Base-by-base conservation (phyloP, 2,888 invertebrate genomes). In the Spialia ferax region DNA sequence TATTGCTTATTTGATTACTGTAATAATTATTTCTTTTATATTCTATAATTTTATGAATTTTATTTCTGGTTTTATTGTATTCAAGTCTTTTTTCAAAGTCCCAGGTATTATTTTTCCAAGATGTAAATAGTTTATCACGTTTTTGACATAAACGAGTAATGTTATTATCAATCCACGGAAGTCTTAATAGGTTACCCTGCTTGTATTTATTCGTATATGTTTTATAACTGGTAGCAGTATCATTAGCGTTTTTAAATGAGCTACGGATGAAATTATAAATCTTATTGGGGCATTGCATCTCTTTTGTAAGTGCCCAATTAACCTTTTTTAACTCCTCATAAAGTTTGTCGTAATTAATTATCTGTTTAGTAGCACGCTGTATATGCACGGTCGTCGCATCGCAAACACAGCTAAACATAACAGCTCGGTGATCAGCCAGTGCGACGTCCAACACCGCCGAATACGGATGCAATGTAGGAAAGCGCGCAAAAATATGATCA, bases 401-500 rank as follows among this genome's bases (percentile, higher is more conserved):
- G 13, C 22, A 4, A 5, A 50, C 29, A 55, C 72, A 72, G 0
- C 59, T 10, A 22, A 72, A 61, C 0, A 70, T 54, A 54, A 70
- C 29, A 4, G 68, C 69, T 1, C 73, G 71, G 32, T 75, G 45
- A 45, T 45, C 45, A 10, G 45, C 45, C 45, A 45, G 45, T 45
- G 18, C 45, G 10, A 45, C 5, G 18, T 45, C 45, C 3, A 45
- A 18, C 18, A 45, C 45, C 7, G 45, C 45, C 42, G 74, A 65
- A 65, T 52, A 71, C 55, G 72, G 71, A 70, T 67, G 22, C 50
- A 70, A 62, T 67, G 71, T 70, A 62, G 70, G 71, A 56, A 73
- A 72, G 13, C 74, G 73, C 0, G 74, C 68, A 67, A 73, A 77
- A 11, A 74, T 71, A 62, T 75, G 73, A 52, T 75, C 74, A 35